A percentile compares a stretch with the other conserved stretches of the same genome.
phyloP scores from a whole-genome alignment of 2,113 vertebrate species.

The Anarrhichthys ocellatus region DNA sequence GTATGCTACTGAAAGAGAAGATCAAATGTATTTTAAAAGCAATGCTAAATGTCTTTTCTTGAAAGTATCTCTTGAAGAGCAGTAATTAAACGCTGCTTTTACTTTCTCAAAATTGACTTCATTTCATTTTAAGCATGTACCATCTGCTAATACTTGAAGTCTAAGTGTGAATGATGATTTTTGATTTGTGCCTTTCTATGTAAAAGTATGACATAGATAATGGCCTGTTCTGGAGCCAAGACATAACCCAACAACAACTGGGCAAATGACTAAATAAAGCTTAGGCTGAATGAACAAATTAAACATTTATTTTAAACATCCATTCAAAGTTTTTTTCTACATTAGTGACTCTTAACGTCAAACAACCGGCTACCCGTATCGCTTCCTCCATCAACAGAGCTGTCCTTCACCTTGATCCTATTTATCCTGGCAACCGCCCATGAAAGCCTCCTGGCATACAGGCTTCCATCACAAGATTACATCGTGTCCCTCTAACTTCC shows the following conservation, averaged over 20 bases:
- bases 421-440: constrained; percentile 82
- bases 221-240: neutral
- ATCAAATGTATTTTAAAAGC: neutral
- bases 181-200: neutral
- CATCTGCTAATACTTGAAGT: constrained; percentile 4
- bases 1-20: neutral
- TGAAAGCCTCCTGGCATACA: constrained; percentile 84
- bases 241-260: constrained; percentile 10
- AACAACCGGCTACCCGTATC: constrained; percentile 46
- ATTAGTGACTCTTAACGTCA: constrained; percentile 57
- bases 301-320: constrained; percentile 4
- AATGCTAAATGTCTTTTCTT: constrained; percentile 1
- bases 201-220: constrained; percentile 21
- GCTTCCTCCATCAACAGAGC: constrained; percentile 50
- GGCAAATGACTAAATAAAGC: neutral
- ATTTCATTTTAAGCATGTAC: constrained; percentile 22
- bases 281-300: neutral
- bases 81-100: constrained; percentile 3
- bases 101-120: constrained; percentile 8
- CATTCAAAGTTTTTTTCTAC: constrained; percentile 19
- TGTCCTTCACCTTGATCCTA: constrained; percentile 78
- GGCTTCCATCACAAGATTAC: constrained; percentile 87
- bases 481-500: constrained; percentile 80
- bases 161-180: neutral
- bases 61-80: neutral